A percentile compares a stretch with the other conserved stretches of the same genome.
These are phyloP conservation scores for Meganola albula DNA, from an alignment of 2,888 invertebrate genomes.

Conservation along the genomic window DNA sequence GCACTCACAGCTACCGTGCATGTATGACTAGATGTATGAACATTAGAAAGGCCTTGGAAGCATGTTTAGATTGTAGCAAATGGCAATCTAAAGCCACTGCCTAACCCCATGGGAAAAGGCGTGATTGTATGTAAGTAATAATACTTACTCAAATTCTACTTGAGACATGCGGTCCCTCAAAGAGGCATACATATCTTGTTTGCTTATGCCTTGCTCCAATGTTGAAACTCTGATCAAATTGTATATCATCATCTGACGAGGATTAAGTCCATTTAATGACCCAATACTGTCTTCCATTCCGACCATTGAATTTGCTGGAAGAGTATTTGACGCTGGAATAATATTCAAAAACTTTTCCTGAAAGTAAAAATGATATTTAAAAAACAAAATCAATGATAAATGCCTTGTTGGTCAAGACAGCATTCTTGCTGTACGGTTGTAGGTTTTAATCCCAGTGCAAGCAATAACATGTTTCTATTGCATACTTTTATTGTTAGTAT, in stretches of 20 bases:
- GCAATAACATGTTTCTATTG: no score
- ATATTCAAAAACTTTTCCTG: slow-evolving; percentile 51
- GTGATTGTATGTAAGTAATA: neutral
- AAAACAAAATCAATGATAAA: no score
- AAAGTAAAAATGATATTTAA: slow-evolving; percentile 14
- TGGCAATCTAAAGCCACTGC: no score
- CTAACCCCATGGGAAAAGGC: no score
- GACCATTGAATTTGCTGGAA: slow-evolving; percentile 68
- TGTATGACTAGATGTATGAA: no score
- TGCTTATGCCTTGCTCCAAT: slow-evolving; percentile 68
- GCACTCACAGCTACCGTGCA: no score
- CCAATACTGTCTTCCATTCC: slow-evolving; percentile 45
- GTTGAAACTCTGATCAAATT: slow-evolving; percentile 64
- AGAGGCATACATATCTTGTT: slow-evolving; percentile 64
- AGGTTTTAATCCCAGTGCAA: no score
- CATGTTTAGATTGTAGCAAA: no score
- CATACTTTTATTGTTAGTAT: no score
- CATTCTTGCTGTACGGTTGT: no score
- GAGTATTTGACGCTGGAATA: slow-evolving; percentile 41
- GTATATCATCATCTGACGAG: slow-evolving; percentile 70
- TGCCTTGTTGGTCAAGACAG: no score
- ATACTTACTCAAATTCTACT: slow-evolving; percentile 68
- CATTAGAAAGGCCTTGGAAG: no score
- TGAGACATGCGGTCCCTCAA: slow-evolving; percentile 65
- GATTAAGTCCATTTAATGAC: slow-evolving; percentile 64